phyloP scores from a whole-genome alignment of 2,888 invertebrate genomes.

The Torymus auratus region DNA sequence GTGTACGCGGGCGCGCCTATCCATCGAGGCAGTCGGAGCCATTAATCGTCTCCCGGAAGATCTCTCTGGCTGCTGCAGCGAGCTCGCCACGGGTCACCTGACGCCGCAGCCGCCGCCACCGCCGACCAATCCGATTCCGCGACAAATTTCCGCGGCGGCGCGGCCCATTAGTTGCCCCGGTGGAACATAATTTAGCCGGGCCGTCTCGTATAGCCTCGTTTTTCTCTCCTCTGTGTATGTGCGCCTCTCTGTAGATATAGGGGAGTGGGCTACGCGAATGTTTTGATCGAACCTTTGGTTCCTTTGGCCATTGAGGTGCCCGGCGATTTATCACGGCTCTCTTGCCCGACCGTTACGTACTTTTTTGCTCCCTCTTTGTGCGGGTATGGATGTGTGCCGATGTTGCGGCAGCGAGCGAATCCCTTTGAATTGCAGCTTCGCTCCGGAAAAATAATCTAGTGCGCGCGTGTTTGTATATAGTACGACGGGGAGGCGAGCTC shows the following conservation, averaged over 20 bases:
- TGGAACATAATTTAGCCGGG: constrained; percentile 64
- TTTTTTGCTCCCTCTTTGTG: constrained; percentile 10
- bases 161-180: constrained; percentile 68
- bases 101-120: too few relatives aligned
- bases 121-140: constrained; percentile 5
- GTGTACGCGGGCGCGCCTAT: too few relatives aligned
- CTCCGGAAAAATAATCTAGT: constrained; percentile 32
- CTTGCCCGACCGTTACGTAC: not conserved
- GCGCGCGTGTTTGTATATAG: not conserved
- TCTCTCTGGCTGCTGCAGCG: too few relatives aligned
- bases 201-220: too few relatives aligned
- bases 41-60: too few relatives aligned
- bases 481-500: too few relatives aligned
- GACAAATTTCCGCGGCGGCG: constrained; percentile 66
- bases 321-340: constrained; percentile 40
- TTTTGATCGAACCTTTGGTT: constrained; percentile 55
- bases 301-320: constrained; percentile 54
- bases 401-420: constrained; percentile 1
- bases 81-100: too few relatives aligned
- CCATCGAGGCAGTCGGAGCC: too few relatives aligned
- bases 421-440: constrained; percentile 41
- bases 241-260: too few relatives aligned
- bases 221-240: too few relatives aligned
- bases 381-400: too few relatives aligned
- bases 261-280: not conserved